Base-by-base conservation (phyloP, 2,113 vertebrate genomes). In the Pangasianodon gigas region DNA sequence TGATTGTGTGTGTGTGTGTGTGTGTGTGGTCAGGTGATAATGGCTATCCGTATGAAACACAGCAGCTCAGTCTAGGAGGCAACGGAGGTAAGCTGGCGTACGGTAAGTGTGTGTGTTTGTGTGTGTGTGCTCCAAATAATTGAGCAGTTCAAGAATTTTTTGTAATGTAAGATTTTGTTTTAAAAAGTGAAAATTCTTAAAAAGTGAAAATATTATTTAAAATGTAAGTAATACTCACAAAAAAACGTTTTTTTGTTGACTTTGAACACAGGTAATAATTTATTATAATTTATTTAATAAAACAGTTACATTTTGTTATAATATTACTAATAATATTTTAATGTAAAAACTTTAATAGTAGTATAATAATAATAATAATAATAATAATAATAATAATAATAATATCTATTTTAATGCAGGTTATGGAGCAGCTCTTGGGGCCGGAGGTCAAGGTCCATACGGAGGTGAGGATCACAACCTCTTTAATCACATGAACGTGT, bases 51-150 rank as follows among this genome's bases (percentile, higher is more conserved):
- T 96, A 95, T 60, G 89, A 88, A 21, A 79, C 94, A 60, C 95
- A 96, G 91, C 94, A 94, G 32, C 93, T 95, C 77, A 88, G 89
- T 74, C 91, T 95, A 32, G 92, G 87, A 0, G 94, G 93, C n/a
- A 94, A 96, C 86, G 93, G 92, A 0, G 86, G 91, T 51, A 95
- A 96, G 94, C 80, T 93, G 9, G n/a, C 93, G 93, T 95, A 94
- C 86, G 95, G 96, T 96, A 80, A 93, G 94, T 65, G 54, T 29
- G 24, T 26, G 1, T 21, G 5, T n/a, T 37, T 52, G n/a, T 26
- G 21, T 85, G 77, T 67, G 48, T 46, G 32, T 48, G 54, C 29
- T 67, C 26, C 62, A 67, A n/a, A 67, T 67, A 29, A 67, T 13
- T 4, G 58, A 3, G 60, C 2, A 26, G 8, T 29, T 67, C 58